Conservation (phyloP, 2,888 invertebrate species). For the Phyllotreta striolata region DNA sequence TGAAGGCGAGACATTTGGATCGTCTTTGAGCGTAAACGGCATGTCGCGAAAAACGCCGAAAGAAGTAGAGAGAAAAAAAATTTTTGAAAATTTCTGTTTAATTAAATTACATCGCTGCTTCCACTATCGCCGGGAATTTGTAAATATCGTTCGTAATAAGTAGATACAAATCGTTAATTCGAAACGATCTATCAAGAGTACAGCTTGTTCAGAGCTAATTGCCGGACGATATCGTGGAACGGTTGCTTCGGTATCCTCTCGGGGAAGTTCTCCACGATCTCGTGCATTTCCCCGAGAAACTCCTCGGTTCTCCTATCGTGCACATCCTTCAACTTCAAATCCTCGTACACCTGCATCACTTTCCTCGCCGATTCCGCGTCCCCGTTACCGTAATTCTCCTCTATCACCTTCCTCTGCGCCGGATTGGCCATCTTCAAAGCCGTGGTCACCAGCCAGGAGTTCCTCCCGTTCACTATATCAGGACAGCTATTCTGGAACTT, state of each 20-base stretch:
- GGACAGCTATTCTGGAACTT: constrained; percentile 1
- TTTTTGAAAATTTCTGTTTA: too few species aligned
- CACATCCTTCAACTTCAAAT: constrained; percentile 8
- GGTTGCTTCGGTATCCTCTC: constrained; percentile 2
- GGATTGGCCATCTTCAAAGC: constrained; percentile 9
- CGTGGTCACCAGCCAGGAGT: constrained; percentile 9
- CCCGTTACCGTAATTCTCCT: constrained; percentile 19
- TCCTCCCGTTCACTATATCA: constrained; percentile 11
- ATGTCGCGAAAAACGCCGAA: too few species aligned
- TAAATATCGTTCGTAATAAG: too few species aligned
- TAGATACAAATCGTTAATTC: too few species aligned
- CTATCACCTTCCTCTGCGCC: constrained; percentile 6
- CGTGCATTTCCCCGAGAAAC: constrained; percentile 3
- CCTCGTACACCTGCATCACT: constrained; percentile 3
- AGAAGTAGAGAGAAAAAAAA: too few species aligned
- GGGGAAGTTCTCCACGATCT: constrained; percentile 5
- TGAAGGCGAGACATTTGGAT: too few species aligned
- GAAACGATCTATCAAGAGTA: background rate
- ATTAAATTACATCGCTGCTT: too few species aligned
- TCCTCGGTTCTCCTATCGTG: constrained; percentile 1
- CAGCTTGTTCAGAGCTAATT: constrained; percentile 5
- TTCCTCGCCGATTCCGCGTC: constrained; percentile 5
- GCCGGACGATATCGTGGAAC: constrained; percentile 4
- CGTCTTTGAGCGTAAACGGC: too few species aligned
- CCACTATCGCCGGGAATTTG: too few species aligned